phyloP scores from a whole-genome alignment of 2,888 invertebrate species.

The Noctua janthe region DNA sequence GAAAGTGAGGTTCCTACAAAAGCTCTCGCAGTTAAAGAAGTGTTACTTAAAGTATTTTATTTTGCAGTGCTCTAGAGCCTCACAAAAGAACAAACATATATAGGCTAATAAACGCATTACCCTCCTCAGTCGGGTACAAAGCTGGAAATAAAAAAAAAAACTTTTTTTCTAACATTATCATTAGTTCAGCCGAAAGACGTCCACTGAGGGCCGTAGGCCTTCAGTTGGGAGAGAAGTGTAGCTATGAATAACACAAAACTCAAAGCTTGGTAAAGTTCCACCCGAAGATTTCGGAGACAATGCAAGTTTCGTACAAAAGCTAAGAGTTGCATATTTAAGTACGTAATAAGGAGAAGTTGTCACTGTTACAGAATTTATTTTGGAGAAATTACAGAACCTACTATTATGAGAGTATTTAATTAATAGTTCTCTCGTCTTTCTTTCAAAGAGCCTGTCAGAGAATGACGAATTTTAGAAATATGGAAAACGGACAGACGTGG shows the following conservation, averaged over 20 bases:
- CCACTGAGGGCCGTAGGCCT: neutral
- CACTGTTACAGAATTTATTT: neutral
- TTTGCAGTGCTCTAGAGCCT: neutral
- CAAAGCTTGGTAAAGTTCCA: neutral
- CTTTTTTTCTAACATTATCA: neutral
- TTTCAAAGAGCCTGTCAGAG: neutral
- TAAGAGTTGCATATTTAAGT: neutral
- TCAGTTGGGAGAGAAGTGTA: neutral
- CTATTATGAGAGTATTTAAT: neutral
- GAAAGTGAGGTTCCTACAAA: neutral
- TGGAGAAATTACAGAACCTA: neutral
- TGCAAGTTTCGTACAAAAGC: neutral
- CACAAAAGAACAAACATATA: too few relatives aligned
- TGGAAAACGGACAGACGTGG: neutral
- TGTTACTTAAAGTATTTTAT: neutral
- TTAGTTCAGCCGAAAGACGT: neutral
- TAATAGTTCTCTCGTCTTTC: conserved; percentile 2
- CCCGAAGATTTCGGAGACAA: neutral
- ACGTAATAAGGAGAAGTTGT: neutral
- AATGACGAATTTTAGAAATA: neutral
- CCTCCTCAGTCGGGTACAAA: neutral
- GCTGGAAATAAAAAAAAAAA: neutral
- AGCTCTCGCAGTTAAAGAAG: too few relatives aligned
- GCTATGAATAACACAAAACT: neutral
- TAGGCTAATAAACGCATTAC: too few relatives aligned